These are phyloP conservation scores for Sinocyclocheilus anshuiensis DNA, from an alignment of 2,113 vertebrate species.

Conservation along the genomic window DNA sequence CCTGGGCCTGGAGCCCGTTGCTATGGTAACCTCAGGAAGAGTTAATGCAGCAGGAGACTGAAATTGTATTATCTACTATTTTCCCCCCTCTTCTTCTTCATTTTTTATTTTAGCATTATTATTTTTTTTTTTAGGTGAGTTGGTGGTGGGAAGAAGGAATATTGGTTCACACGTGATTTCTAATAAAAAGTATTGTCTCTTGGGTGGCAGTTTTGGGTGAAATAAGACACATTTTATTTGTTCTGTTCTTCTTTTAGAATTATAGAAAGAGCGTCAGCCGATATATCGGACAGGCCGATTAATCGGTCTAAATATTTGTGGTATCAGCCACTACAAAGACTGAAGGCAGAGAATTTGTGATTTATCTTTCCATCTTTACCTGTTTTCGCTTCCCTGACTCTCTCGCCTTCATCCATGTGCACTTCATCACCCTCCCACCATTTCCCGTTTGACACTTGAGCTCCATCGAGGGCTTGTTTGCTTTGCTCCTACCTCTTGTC, in stretches of 20 bases:
- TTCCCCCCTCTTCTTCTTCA: not conserved
- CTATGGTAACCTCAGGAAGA: slow-evolving; percentile 64
- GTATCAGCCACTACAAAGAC: not conserved
- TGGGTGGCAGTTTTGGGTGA: not conserved
- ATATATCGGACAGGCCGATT: not conserved
- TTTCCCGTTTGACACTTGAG: slow-evolving; percentile 12
- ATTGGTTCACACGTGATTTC: slow-evolving; percentile 17
- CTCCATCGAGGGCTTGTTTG: slow-evolving; percentile 42
- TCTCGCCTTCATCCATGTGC: slow-evolving; percentile 18
- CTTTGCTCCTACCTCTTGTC: slow-evolving; percentile 32
- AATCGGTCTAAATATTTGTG: not conserved
- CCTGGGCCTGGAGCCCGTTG: slow-evolving; percentile 63
- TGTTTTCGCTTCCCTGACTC: not conserved
- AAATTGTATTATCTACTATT: slow-evolving; percentile 67
- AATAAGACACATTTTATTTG: not conserved
- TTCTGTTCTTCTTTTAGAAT: not conserved
- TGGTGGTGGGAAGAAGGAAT: slow-evolving; percentile 20
- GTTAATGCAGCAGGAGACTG: slow-evolving; percentile 67
- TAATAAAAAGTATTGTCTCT: slow-evolving; percentile 34
- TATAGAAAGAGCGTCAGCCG: no score
- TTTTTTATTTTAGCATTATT: slow-evolving; percentile 14
- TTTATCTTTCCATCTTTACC: slow-evolving; percentile 33
- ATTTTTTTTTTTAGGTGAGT: slow-evolving; percentile 28
- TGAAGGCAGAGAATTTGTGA: not conserved
- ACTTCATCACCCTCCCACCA: slow-evolving; percentile 27